Conservation (phyloP, 1,140 invertebrate genomes). For the Mya arenaria region DNA sequence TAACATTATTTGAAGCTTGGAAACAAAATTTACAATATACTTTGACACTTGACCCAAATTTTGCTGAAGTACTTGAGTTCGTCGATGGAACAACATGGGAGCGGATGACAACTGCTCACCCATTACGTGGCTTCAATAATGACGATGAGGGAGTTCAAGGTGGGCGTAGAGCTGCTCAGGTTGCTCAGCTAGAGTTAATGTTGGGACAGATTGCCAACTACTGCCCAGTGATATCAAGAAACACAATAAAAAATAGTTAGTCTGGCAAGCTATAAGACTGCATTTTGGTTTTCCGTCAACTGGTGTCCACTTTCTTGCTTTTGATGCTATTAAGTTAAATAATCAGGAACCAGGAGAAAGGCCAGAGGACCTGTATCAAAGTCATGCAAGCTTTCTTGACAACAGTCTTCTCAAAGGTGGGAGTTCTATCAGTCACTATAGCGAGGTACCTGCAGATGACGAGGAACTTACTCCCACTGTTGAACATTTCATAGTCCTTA, state of each 20-base stretch:
- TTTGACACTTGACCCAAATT: slow-evolving; percentile 37
- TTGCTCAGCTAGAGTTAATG: slow-evolving; percentile 48
- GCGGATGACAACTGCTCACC: slow-evolving; percentile 27
- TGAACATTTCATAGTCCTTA: slow-evolving; percentile 60
- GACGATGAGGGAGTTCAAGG: slow-evolving; percentile 22
- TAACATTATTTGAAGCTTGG: slow-evolving; percentile 41
- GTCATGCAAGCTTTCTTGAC: slow-evolving; percentile 54
- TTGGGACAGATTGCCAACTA: slow-evolving; percentile 62
- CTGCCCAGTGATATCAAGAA: slow-evolving; percentile 54
- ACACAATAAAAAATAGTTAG: slow-evolving; percentile 33
- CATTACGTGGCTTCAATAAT: slow-evolving; percentile 16
- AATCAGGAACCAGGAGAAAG: slow-evolving; percentile 56
- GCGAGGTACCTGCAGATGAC: slow-evolving; percentile 41
- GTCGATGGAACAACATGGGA: slow-evolving; percentile 34
- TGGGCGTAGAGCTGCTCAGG: slow-evolving; percentile 36
- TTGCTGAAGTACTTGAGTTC: slow-evolving; percentile 23
- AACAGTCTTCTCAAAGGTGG: slow-evolving; percentile 51
- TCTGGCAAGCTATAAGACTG: slow-evolving; percentile 58
- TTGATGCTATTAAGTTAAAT: slow-evolving; percentile 43
- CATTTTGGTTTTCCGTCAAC: slow-evolving; percentile 62
- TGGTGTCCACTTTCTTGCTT: slow-evolving; percentile 53
- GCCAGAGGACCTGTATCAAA: slow-evolving; percentile 57
- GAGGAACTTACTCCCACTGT: slow-evolving; percentile 59
- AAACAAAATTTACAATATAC: slow-evolving; percentile 47
- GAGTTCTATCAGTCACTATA: slow-evolving; percentile 48